Evolutionary conservation across 2,888 invertebrate genomes (phyloP).

Genomic region (Drosophila demipolita): DNA sequence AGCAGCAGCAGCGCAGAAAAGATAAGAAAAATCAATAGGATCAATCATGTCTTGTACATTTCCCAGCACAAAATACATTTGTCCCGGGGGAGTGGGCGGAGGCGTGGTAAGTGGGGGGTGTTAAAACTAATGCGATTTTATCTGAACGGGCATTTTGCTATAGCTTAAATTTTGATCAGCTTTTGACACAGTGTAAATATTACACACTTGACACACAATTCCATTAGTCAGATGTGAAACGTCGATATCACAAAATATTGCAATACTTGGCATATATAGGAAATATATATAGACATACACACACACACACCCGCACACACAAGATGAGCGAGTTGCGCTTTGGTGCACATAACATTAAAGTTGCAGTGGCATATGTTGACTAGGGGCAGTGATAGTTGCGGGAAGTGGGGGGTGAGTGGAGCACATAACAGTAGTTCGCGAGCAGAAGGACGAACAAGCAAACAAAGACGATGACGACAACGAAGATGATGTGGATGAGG

Average conservation of each 20-base stretch:
- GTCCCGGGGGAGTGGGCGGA: rapidly evolving
- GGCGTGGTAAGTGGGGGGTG: background rate
- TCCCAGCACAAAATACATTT: constrained; percentile 10
- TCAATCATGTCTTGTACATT: constrained; percentile 68
- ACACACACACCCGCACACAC: background rate
- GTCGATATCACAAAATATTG: constrained; percentile 72
- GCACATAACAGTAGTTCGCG: constrained; percentile 27
- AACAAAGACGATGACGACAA: constrained; percentile 2
- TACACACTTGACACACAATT: constrained; percentile 81
- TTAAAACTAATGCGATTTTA: constrained; percentile 46
- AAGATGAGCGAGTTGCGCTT: constrained; percentile 37
- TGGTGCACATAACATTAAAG: constrained; percentile 80
- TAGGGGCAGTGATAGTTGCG: background rate
- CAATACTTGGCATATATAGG: constrained; percentile 23
- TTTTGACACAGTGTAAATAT: constrained; percentile 81
- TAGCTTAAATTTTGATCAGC: constrained; percentile 80
- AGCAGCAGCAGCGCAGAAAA: constrained; percentile 1
- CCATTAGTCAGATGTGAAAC: constrained; percentile 76
- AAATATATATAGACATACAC: background rate
- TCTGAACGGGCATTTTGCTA: constrained; percentile 64
- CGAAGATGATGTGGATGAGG: background rate
- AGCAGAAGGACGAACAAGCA: constrained; percentile 1
- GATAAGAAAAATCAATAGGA: constrained; percentile 73
- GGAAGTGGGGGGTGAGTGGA: constrained; percentile 20
- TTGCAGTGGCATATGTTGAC: constrained; percentile 48